Evolutionary conservation across 1,140 invertebrate genomes (phyloP).

Genomic region (Diabrotica undecimpunctata): DNA sequence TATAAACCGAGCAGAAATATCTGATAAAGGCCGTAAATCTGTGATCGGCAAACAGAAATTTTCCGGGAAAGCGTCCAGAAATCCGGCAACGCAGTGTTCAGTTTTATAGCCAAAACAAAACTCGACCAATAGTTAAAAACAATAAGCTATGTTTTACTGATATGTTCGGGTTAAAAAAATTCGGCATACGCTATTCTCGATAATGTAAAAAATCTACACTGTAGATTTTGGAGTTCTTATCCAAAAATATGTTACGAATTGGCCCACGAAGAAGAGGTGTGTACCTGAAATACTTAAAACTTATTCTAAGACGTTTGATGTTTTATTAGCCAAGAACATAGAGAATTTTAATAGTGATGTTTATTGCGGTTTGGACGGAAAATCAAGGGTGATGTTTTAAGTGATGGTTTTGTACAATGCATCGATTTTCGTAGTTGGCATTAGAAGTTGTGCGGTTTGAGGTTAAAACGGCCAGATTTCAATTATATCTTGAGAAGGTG

Average conservation of each 20-base stretch:
- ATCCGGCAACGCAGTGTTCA: neutral
- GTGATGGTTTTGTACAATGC: neutral
- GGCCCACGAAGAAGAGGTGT: neutral
- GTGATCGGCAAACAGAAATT: no score
- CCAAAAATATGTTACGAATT: neutral
- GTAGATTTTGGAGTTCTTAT: neutral
- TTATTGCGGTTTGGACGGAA: neutral
- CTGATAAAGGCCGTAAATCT: no score
- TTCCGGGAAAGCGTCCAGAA: neutral
- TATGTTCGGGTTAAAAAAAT: neutral
- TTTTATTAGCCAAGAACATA: neutral
- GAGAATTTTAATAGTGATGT: neutral
- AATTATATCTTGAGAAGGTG: neutral
- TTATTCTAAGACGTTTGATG: neutral
- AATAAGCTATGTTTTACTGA: neutral
- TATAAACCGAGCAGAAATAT: no score
- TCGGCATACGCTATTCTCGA: neutral
- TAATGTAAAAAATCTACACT: neutral
- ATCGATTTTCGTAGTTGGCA: neutral
- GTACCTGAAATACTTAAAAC: neutral
- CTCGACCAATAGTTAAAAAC: constrained; percentile 2
- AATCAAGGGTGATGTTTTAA: no score
- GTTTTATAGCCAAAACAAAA: constrained; percentile 2
- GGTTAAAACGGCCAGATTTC: neutral
- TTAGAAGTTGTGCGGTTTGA: neutral